Evolutionary conservation across 1,140 invertebrate genomes (phyloP).

Genomic region (Solen grandis): DNA sequence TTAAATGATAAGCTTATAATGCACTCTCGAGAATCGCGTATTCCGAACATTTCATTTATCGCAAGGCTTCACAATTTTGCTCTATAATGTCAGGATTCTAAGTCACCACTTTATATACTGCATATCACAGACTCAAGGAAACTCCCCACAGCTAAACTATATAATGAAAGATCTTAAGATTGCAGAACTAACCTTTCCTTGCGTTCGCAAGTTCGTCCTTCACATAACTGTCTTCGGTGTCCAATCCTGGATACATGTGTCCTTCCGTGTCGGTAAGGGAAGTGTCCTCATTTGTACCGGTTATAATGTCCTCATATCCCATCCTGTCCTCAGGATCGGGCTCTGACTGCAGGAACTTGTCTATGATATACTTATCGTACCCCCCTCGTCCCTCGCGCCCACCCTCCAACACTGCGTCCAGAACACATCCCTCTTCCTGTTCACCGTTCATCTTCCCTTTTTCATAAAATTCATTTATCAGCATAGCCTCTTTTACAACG

Average conservation of each 20-base stretch:
- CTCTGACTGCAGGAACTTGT: slow-evolving; percentile 33
- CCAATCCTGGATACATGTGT: slow-evolving; percentile 19
- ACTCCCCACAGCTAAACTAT: too few relatives aligned
- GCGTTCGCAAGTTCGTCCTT: not conserved
- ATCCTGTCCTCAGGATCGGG: slow-evolving; percentile 22
- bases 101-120: too few relatives aligned
- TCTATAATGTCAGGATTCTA: too few relatives aligned
- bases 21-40: too few relatives aligned
- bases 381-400: not conserved
- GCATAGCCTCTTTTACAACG: slow-evolving; percentile 34
- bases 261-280: slow-evolving; percentile 7
- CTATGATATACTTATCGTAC: slow-evolving; percentile 36
- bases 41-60: too few relatives aligned
- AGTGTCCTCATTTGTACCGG: slow-evolving; percentile 21
- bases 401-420: not conserved
- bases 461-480: slow-evolving; percentile 40
- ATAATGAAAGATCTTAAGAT: too few relatives aligned
- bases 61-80: too few relatives aligned
- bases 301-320: not conserved
- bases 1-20: too few relatives aligned
- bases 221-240: slow-evolving; percentile 7
- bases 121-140: too few relatives aligned
- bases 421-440: not conserved
- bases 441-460: slow-evolving; percentile 3
- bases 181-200: slow-evolving; percentile 1